These are phyloP conservation scores for Sciurus niger DNA, from an alignment of 2,113 vertebrate species.

Conservation along the genomic window DNA sequence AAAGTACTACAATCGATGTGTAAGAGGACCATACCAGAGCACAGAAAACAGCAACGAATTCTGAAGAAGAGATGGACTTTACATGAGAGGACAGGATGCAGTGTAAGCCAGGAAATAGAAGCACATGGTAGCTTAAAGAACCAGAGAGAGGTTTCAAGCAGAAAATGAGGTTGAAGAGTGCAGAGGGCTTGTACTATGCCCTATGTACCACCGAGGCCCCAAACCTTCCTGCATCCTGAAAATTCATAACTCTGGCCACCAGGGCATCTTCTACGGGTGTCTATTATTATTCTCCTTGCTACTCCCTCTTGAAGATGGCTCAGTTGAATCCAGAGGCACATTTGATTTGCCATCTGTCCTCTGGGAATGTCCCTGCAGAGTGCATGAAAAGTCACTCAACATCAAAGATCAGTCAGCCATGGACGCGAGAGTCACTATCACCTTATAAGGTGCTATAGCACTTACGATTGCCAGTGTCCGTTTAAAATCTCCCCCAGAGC, in stretches of 20 bases:
- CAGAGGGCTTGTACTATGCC: background rate
- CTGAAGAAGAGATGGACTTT: slow-evolving; percentile 9
- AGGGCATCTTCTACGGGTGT: background rate
- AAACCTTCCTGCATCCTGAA: background rate
- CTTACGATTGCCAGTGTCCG: background rate
- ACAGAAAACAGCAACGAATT: slow-evolving; percentile 1
- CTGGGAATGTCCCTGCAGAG: background rate
- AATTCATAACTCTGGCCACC: background rate
- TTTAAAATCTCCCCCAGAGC: slow-evolving; percentile 18
- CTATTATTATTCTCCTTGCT: background rate
- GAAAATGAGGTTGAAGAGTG: background rate
- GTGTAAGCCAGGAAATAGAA: background rate
- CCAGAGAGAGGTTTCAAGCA: background rate
- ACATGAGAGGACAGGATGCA: background rate
- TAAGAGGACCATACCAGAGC: background rate
- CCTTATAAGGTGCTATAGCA: background rate
- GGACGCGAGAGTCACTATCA: background rate
- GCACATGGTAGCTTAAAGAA: background rate
- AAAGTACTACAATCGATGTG: background rate
- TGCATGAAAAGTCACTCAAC: slow-evolving; percentile 4
- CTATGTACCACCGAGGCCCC: background rate
- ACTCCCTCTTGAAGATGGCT: background rate
- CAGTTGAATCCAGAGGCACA: background rate
- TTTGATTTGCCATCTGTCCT: slow-evolving; percentile 4
- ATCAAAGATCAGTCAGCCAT: background rate